Conservation (phyloP, 2,113 vertebrate species). For the Salvelinus alpinus region DNA sequence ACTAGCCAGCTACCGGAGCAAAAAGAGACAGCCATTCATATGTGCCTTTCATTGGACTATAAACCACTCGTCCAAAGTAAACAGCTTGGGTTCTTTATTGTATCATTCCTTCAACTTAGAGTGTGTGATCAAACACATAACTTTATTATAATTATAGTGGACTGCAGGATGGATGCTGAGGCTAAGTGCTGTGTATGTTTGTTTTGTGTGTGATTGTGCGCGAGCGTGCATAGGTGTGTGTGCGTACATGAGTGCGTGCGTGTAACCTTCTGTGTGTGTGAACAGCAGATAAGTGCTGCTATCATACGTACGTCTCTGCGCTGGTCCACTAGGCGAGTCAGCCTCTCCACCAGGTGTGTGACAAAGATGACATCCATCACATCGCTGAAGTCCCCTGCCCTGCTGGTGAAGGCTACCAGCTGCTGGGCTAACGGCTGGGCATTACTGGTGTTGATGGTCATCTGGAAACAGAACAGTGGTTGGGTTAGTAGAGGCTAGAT, state of each 20-base stretch:
- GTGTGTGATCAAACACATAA: too few species aligned
- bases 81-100: conserved; percentile 1
- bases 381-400: conserved; percentile 80
- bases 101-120: too few species aligned
- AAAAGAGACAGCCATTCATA: neutral
- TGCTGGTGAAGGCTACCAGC: conserved; percentile 81
- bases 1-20: neutral
- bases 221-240: neutral
- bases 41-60: neutral
- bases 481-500: neutral
- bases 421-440: conserved; percentile 81
- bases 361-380: conserved; percentile 91
- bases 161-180: neutral
- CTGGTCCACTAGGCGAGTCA: conserved; percentile 80
- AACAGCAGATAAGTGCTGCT: too few species aligned
- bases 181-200: neutral
- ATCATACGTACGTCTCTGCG: conserved; percentile 83
- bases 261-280: too few species aligned
- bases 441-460: conserved; percentile 80
- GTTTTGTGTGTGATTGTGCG: too few species aligned
- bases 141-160: too few species aligned
- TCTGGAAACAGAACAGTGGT: conserved; percentile 67
- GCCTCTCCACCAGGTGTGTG: conserved; percentile 85
- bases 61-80: conserved; percentile 7
- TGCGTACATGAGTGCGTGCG: neutral